phyloP scores from a whole-genome alignment of 2,888 invertebrate species.

The Tyria jacobaeae region DNA sequence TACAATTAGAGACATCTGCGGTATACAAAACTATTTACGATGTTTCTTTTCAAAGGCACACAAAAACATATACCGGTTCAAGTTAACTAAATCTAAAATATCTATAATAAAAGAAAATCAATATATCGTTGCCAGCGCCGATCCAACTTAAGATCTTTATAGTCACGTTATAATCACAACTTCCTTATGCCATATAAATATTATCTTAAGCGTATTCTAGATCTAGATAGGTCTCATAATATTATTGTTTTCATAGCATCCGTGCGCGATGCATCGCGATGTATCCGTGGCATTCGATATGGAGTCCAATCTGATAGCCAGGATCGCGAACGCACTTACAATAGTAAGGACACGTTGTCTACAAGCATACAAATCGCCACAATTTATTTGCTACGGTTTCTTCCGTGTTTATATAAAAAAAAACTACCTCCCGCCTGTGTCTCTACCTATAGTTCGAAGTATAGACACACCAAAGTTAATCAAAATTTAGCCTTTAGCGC shows the following conservation, averaged over 20 bases:
- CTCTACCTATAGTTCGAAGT: no score
- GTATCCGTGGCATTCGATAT: slow-evolving; percentile 67
- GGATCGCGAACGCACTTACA: slow-evolving; percentile 61
- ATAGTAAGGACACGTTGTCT: slow-evolving; percentile 37
- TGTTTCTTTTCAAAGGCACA: not conserved
- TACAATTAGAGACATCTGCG: not conserved
- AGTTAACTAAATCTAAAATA: no score
- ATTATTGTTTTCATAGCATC: slow-evolving; percentile 66
- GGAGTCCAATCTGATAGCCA: slow-evolving; percentile 73
- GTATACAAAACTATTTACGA: not conserved
- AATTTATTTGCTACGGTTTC: not conserved
- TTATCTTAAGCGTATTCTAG: slow-evolving; percentile 42
- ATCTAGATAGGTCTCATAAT: slow-evolving; percentile 57
- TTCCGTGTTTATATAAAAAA: not conserved
- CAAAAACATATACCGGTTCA: not conserved
- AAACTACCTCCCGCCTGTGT: not conserved
- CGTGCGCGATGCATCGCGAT: slow-evolving; percentile 59
- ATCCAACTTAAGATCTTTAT: not conserved
- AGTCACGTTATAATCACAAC: slow-evolving; percentile 30
- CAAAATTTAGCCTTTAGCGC: no score
- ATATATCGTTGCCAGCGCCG: not conserved
- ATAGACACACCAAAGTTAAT: no score
- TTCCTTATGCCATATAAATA: slow-evolving; percentile 48
- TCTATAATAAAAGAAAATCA: not conserved
- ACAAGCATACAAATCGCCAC: slow-evolving; percentile 3